A percentile compares a stretch with the other conserved stretches of the same genome.
phyloP scores from a whole-genome alignment of 1,140 invertebrate species.

The Cardiocondyla obscurior region DNA sequence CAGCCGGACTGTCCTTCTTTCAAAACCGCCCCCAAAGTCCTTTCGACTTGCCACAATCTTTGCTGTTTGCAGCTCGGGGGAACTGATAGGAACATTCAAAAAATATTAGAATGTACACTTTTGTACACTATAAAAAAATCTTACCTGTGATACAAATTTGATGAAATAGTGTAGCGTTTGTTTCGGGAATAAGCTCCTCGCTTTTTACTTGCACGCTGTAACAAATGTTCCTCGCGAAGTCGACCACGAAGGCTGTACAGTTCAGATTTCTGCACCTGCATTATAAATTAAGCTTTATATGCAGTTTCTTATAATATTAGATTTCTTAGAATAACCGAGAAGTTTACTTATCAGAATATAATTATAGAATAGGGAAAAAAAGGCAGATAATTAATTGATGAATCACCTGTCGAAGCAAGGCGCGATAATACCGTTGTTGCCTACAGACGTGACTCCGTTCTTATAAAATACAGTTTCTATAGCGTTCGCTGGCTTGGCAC shows the following conservation, averaged over 20 bases:
- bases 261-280: slow-evolving; percentile 74
- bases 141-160: slow-evolving; percentile 76
- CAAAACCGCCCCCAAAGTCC: slow-evolving; percentile 75
- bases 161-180: slow-evolving; percentile 76
- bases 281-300: no score
- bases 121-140: not conserved
- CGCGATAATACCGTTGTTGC: slow-evolving; percentile 75
- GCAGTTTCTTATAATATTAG: not conserved
- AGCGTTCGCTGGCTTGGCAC: slow-evolving; percentile 74
- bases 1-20: slow-evolving; percentile 65
- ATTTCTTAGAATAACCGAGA: not conserved
- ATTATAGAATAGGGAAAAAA: not conserved
- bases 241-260: slow-evolving; percentile 78
- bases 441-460: slow-evolving; percentile 60
- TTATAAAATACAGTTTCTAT: slow-evolving; percentile 67
- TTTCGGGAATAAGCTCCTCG: slow-evolving; percentile 75
- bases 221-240: slow-evolving; percentile 75
- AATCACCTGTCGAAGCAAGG: slow-evolving; percentile 77
- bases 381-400: slow-evolving; percentile 16
- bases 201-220: slow-evolving; percentile 71
- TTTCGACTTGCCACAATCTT: slow-evolving; percentile 78
- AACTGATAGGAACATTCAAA: slow-evolving; percentile 61
- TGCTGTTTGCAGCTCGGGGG: slow-evolving; percentile 64
- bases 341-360: not conserved
- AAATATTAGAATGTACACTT: not conserved